phyloP scores from a whole-genome alignment of 2,797 vertebrate species.

The Danio kyathit region DNA sequence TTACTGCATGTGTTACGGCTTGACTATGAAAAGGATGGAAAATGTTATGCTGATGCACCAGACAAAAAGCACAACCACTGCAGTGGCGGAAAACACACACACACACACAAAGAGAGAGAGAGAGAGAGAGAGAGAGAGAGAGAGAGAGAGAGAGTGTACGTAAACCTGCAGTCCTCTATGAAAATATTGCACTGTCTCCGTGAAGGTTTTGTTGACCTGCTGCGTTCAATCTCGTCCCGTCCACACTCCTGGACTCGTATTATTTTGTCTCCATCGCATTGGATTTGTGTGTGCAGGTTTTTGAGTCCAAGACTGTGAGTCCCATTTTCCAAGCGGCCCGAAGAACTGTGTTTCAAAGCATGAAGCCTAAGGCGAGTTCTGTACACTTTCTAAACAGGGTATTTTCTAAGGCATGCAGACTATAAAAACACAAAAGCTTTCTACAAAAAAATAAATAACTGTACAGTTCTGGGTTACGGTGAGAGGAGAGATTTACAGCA shows the following conservation, averaged over 20 bases:
- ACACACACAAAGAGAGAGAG: too few species aligned
- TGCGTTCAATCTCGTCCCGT: neutral
- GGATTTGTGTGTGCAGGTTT: conserved; percentile 38
- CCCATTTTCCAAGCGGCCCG: conserved; percentile 50
- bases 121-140: too few species aligned
- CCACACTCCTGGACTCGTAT: conserved; percentile 35
- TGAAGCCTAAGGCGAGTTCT: conserved; percentile 64
- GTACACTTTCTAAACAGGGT: conserved; percentile 78
- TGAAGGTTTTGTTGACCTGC: neutral
- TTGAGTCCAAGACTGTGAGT: conserved; percentile 38
- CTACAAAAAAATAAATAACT: neutral
- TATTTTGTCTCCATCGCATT: conserved; percentile 44
- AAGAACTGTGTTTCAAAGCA: conserved; percentile 68
- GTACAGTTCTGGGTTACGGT: neutral
- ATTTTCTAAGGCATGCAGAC: conserved; percentile 82
- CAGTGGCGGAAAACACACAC: neutral
- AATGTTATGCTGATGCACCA: neutral
- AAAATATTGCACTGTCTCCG: conserved; percentile 15
- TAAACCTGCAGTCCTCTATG: conserved; percentile 24
- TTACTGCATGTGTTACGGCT: conserved; percentile 30
- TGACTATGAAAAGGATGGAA: conserved; percentile 11
- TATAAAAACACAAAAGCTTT: conserved; percentile 63
- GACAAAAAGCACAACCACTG: conserved; percentile 46
- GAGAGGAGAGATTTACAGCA: conserved; percentile 59
- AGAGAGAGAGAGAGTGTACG: neutral